Evolutionary conservation across 2,113 vertebrate species (phyloP), one percentile per base, ranked within the genome.

Genomic region (Bucco capensis): DNA sequence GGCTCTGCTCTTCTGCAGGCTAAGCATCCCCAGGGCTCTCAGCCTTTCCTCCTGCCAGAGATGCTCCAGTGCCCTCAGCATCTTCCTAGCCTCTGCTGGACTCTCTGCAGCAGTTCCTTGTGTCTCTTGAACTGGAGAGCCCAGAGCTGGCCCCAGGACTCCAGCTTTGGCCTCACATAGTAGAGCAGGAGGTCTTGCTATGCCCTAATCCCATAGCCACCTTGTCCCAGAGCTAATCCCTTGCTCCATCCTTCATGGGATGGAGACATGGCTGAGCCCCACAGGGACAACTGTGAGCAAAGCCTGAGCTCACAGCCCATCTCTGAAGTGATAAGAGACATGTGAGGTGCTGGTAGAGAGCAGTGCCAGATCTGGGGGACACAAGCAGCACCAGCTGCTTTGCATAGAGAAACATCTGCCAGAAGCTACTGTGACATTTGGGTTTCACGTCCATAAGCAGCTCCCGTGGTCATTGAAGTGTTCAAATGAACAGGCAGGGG

Each of bases 331-430:
- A 33, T 31, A 8, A 14, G 15, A 60, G 62, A 33, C 27, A 6
- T 69, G 21, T 64, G 50, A 61, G 66, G 49, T 24, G 38, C 19
- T 83, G 61, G 38, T 3, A 42, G 38, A n/a, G 40, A 75, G 73
- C 37, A 67, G 25, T 1, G 25, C 18, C 40, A 38, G 50, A 56
- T 69, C 60, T 60, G 22, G 3, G 50, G 49, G 57, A 17, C 38
- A 18, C 3, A 1, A 53, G 42, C 9, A 3, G 86, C 24, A 3
- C 14, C 0, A 0, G 23, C 37, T 90, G 86, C 51, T 95, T 94
- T 96, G 94, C 93, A 92, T 93, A 35, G 23, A 73, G 87, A 91
- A 94, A 57, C 78, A 61, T 82, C 81, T 88, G 91, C 87, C 1
- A 38, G 54, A 28, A 65, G 54, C 44, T 0, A 0, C 61, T 0